Evolutionary conservation across 2,888 invertebrate genomes (phyloP).

Genomic region (Azorinus chamasolen): DNA sequence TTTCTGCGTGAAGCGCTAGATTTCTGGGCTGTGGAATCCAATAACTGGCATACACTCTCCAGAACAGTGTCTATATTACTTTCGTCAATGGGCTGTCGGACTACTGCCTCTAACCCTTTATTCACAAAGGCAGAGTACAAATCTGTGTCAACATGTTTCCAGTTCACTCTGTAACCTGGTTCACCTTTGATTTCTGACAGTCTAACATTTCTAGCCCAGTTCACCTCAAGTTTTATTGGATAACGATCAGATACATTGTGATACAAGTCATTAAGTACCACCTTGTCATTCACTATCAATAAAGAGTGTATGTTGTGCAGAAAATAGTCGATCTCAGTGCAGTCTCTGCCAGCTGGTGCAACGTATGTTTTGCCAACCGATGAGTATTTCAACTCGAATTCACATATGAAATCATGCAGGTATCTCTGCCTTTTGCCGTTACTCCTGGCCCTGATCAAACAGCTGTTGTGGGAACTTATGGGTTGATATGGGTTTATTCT

Average conservation of each 20-base stretch:
- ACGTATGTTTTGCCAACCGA: constrained; percentile 3
- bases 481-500: too few species aligned
- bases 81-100: background rate
- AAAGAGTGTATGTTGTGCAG: background rate
- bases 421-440: too few species aligned
- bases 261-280: background rate
- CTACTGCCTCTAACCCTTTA: background rate
- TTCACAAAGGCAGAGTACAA: constrained; percentile 1
- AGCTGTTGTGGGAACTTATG: too few species aligned
- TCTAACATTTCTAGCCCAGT: background rate
- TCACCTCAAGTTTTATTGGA: background rate
- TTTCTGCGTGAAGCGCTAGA: background rate
- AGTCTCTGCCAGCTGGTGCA: constrained; percentile 8
- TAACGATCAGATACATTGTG: background rate
- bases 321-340: constrained; percentile 21
- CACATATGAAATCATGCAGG: too few species aligned
- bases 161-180: background rate
- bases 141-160: constrained; percentile 13
- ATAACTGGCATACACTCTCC: background rate
- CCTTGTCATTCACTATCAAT: background rate
- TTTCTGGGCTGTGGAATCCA: background rate
- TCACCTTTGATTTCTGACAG: background rate
- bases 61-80: background rate
- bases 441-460: too few species aligned
- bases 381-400: background rate